A percentile compares a stretch with the other conserved stretches of the same genome.
phyloP scores from a whole-genome alignment of 2,113 vertebrate species.

The Aythya baeri region DNA sequence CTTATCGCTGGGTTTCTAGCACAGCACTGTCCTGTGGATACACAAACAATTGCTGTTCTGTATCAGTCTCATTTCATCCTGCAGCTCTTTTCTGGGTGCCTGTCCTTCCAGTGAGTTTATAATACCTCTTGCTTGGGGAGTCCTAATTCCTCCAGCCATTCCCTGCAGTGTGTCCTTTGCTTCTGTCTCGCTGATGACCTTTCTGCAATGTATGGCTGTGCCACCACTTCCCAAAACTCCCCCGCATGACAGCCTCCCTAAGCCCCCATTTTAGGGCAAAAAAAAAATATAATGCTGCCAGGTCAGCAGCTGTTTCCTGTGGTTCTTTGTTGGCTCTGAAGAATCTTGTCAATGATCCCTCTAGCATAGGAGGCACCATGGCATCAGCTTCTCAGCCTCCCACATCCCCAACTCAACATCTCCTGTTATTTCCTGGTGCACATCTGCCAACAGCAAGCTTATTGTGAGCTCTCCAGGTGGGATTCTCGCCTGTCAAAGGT shows the following conservation, averaged over 20 bases:
- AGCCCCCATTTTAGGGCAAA: no score
- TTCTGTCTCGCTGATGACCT: not conserved
- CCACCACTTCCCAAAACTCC: not conserved
- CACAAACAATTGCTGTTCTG: not conserved
- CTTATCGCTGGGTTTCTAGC: not conserved
- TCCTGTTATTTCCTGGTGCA: not conserved
- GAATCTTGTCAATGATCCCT: not conserved
- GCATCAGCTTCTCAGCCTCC: not conserved
- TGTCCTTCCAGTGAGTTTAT: not conserved
- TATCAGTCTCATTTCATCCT: not conserved
- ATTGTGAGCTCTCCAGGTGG: not conserved
- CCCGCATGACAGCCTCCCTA: not conserved
- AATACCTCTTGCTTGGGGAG: not conserved
- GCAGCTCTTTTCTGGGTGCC: not conserved
- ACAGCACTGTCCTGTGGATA: not conserved
- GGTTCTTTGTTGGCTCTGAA: not conserved
- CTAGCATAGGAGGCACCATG: rapidly evolving
- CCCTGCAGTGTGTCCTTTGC: not conserved
- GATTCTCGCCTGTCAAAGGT: not conserved
- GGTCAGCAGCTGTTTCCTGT: not conserved
- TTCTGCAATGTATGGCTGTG: not conserved
- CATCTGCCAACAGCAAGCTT: rapidly evolving
- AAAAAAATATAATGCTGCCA: not conserved
- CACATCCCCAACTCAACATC: not conserved
- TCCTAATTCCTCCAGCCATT: not conserved